Evolutionary conservation across 2,888 invertebrate species (phyloP).

Genomic region (Mesorhabditis belari): DNA sequence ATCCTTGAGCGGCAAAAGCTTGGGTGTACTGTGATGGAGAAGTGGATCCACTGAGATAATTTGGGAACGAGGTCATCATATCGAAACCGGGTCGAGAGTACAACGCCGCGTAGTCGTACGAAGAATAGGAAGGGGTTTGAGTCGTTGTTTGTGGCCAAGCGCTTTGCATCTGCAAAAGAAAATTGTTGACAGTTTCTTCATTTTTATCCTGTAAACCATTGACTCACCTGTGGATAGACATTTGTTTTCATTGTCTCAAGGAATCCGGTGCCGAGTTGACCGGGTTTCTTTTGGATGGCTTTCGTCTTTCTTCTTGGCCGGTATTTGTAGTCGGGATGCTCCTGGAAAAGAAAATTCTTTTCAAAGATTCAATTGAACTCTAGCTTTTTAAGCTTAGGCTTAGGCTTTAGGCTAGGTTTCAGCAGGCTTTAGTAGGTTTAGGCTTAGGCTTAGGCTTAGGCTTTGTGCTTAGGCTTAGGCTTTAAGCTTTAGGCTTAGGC

Average conservation of each 20-base stretch:
- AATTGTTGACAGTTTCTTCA: neutral
- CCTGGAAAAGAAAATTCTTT: slow-evolving; percentile 12
- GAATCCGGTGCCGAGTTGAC: neutral
- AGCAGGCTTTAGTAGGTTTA: no score
- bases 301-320: slow-evolving; percentile 50
- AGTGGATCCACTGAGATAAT: neutral
- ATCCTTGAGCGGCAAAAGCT: neutral
- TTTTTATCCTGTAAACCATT: neutral
- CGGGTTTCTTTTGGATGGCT: slow-evolving; percentile 29
- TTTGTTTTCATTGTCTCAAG: neutral
- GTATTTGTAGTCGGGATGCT: slow-evolving; percentile 52
- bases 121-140: neutral
- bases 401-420: no score
- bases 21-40: neutral
- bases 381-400: no score
- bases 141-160: neutral
- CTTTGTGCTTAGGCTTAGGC: no score
- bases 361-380: neutral
- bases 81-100: neutral
- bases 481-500: no score
- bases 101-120: neutral
- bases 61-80: neutral
- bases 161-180: neutral
- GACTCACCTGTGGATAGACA: neutral
- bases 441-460: no score